Percentiles rank a stretch among this genome's conserved stretches.
Evolutionary conservation across 2,888 invertebrate species (phyloP).

Genomic region (Scaptomyza reducta): DNA sequence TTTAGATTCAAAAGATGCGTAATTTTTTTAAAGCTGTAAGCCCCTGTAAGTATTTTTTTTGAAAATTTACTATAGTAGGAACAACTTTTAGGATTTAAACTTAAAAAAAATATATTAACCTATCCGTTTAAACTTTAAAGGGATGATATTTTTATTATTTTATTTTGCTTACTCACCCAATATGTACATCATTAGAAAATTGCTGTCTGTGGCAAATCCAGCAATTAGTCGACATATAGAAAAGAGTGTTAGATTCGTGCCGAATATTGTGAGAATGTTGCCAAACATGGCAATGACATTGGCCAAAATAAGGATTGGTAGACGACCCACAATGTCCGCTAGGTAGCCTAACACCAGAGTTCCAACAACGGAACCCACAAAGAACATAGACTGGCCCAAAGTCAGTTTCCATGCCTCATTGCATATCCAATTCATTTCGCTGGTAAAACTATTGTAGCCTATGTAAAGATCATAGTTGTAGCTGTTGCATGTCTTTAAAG

Average conservation of each 20-base stretch:
- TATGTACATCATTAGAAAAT: slow-evolving; percentile 88
- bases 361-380: slow-evolving; percentile 87
- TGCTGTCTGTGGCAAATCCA: slow-evolving; percentile 86
- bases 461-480: slow-evolving; percentile 86
- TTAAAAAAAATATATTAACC: too few species aligned
- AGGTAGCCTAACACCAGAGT: slow-evolving; percentile 86
- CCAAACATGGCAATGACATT: slow-evolving; percentile 86
- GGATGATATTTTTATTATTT: neutral
- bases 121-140: too few species aligned
- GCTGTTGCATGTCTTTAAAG: slow-evolving; percentile 79
- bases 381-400: slow-evolving; percentile 87
- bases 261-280: slow-evolving; percentile 85
- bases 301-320: slow-evolving; percentile 85
- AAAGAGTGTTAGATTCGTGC: slow-evolving; percentile 84
- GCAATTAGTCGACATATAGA: slow-evolving; percentile 86
- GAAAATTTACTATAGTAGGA: too few species aligned
- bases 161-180: slow-evolving; percentile 84
- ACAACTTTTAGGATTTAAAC: too few species aligned
- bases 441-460: slow-evolving; percentile 86
- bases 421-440: slow-evolving; percentile 88
- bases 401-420: slow-evolving; percentile 86
- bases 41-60: too few species aligned
- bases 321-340: slow-evolving; percentile 86
- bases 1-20: too few species aligned
- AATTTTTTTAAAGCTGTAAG: too few species aligned